Evolutionary conservation across 2,797 vertebrate genomes (phyloP).

Genomic region (Lagocephalus sceleratus): DNA sequence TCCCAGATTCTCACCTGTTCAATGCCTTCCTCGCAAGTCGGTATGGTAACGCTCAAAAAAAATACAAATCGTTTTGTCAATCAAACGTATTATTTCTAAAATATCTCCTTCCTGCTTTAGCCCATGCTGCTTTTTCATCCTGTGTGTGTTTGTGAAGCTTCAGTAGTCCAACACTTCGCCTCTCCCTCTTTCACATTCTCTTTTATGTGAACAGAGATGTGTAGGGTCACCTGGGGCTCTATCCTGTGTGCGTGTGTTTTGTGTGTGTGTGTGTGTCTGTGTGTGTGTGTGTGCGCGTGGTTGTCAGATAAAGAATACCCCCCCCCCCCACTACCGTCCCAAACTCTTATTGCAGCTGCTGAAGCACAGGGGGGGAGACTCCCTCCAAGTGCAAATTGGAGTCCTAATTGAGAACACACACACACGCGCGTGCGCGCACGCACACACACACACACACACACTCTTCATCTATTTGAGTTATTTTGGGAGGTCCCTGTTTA

Average conservation of each 20-base stretch:
- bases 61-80: constrained; percentile 12
- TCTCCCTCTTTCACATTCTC: constrained; percentile 15
- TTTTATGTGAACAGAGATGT: constrained; percentile 58
- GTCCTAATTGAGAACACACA: constrained; percentile 37
- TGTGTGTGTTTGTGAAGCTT: constrained; percentile 21
- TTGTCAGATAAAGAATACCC: constrained; percentile 27
- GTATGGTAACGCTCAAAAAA: not conserved
- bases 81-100: constrained; percentile 11
- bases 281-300: constrained; percentile 7
- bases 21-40: not conserved
- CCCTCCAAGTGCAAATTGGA: constrained; percentile 43
- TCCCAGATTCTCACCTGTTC: not conserved
- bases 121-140: constrained; percentile 13
- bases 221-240: constrained; percentile 62
- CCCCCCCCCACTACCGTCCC: not conserved
- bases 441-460: constrained; percentile 23
- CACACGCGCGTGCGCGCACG: too few species aligned
- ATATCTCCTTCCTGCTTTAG: constrained; percentile 21
- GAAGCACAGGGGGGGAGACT: constrained; percentile 34
- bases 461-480: constrained; percentile 36
- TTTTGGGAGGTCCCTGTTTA: constrained; percentile 64
- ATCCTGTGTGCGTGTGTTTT: constrained; percentile 24
- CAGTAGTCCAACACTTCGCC: constrained; percentile 8
- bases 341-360: constrained; percentile 42
- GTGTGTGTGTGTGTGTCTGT: constrained; percentile 13